Base-by-base conservation (phyloP, 2,888 invertebrate species). In the Eremobia ochroleuca region DNA sequence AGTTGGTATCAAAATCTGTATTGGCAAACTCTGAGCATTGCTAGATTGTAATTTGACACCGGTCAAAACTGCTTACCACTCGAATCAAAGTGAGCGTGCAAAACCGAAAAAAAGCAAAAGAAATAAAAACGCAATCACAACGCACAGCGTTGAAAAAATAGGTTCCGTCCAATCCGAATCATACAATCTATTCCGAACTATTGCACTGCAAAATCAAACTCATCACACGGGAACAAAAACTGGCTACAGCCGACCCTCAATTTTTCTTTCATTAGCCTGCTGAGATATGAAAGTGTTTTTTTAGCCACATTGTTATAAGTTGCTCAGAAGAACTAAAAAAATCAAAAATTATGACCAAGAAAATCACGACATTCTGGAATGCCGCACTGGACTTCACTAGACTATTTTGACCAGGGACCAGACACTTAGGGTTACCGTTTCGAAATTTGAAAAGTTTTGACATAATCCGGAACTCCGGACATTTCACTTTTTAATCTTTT, bases 161-260 rank as follows among this genome's bases (percentile, higher is more conserved):
- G 87, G 40, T 64, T 2, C 70, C 70, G 79, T 87, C 87, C 65
- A 87, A 68, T 79, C 62, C 31, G 71, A 68, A 84, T 83, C 83
- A 87, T 68, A 72, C 85, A 74, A 87, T 83, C 87, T 84, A 84
- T 87, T 83, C 81, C 87, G 68, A 74, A 79, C 85, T 79, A 83
- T 87, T 84, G 83, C 87, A 59, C 65, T 62, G 74, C 37, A n/a
- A 61, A 84, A 87, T 87, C 85, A 87, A 83, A 83, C 68, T 79
- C 73, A 87, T 79, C 80, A 72, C 73, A 59, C 11, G 66, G 52
- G 43, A 64, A 74, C 76, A 72, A 70, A 77, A 81, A 82, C 46
- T 55, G 52, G 64, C 49, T 62, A 68, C 65, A 66, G 31, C 28
- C 64, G 31, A 52, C 55, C 49, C 40, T 70, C 83, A 87, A 87